Evolutionary conservation across 2,888 invertebrate species (phyloP), one percentile per base, ranked within the genome.

Genomic region (Platynereis dumerilii): DNA sequence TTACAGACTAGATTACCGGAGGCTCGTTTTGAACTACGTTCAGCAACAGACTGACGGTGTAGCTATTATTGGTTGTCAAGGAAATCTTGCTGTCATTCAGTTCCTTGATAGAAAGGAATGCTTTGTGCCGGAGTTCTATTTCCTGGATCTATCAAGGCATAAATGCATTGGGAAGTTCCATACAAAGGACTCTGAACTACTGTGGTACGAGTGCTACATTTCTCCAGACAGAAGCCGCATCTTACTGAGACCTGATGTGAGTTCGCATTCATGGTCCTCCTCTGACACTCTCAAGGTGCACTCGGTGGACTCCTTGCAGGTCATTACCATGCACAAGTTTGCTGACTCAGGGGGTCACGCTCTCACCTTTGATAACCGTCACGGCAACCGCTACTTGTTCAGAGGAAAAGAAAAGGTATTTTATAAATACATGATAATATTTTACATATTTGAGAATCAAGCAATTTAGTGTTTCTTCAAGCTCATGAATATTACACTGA

Each of bases 131-230:
- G 71, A 74, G 55, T 75, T 77, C 57, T 77, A 74, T 65, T 66
- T 76, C 22, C 58, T 77, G 17, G 73, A 77, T 59, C 60, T 75
- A 15, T 64, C 67, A n/a, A 56, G 58, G 26, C 64, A 70, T 29
- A 58, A 65, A 17, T 75, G 74, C 39, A 24, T 72, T 10, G 75
- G 75, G 17, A 73, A 76, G 61, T 77, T 76, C 65, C 56, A 74
- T 7, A 70, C 75, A 5, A 65, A 69, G 55, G 73, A 73, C 58
- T 72, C 70, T 48, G 70, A 52, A 34, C 68, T 71, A 5, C 69
- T 72, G 15, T 75, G 75, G 76, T 76, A 74, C 29, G 77, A 77
- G 67, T 74, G 74, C 17, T 75, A 77, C 65, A 74, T 77, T 39
- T 77, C 77, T 0, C 76, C 76, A 0, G 72, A 69, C 29, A 73